phyloP scores from a whole-genome alignment of 2,113 vertebrate species.

The Microcebus jonahi region DNA sequence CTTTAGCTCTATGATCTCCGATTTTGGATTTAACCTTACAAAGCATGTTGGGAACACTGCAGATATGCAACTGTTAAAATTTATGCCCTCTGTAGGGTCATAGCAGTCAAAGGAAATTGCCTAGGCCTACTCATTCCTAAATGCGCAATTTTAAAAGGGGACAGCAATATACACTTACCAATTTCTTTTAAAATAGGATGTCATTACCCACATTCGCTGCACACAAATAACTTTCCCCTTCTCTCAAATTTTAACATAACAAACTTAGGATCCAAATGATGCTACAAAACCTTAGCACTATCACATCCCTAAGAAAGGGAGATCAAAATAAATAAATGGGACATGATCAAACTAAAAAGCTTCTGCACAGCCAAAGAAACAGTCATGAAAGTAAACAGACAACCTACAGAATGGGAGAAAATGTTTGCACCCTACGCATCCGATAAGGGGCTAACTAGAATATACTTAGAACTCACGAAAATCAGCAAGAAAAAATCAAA shows the following conservation, averaged over 20 bases:
- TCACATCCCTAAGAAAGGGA: fast-evolving
- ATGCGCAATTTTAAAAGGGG: neutral
- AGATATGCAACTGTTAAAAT: neutral
- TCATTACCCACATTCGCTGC: neutral
- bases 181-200: neutral
- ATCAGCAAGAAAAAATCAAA: too few relatives aligned
- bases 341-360: too few relatives aligned
- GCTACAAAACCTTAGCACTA: neutral
- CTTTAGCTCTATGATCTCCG: neutral
- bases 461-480: too few relatives aligned
- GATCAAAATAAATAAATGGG: too few relatives aligned
- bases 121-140: neutral
- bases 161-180: neutral
- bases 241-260: neutral
- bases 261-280: neutral
- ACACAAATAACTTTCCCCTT: neutral
- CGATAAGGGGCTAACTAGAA: too few relatives aligned
- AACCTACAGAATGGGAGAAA: too few relatives aligned
- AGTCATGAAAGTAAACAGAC: too few relatives aligned
- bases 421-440: too few relatives aligned
- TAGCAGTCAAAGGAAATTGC: neutral
- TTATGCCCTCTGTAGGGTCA: neutral
- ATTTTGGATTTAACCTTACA: neutral
- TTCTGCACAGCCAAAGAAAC: too few relatives aligned
- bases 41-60: neutral